Base-by-base conservation (phyloP, 2,888 invertebrate genomes). In the Tetropium fuscum region DNA sequence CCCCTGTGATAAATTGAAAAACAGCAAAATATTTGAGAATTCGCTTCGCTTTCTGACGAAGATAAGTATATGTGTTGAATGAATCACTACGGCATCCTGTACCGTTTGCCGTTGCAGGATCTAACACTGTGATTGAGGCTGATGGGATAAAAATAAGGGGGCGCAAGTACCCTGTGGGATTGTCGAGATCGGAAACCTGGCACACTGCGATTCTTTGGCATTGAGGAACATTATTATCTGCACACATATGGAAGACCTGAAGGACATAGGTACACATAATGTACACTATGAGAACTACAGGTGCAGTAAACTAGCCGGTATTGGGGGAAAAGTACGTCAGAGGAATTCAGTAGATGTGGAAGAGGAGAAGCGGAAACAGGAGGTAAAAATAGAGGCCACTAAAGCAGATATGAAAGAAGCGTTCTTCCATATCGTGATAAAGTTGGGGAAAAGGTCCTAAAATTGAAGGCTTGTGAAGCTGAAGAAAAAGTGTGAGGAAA, bases 121-220 rank as follows among this genome's bases (percentile, higher is more conserved):
- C 98, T 67, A 99, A 98, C 82, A 90, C 93, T 7, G 92, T 97
- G 59, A 91, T 97, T 60, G 98, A 98, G 82, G 85, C 89, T 61
- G 95, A 95, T 71, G 94, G 95, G 16, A 91, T 91, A 73, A 92
- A 93, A 78, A 83, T 96, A 15, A 88, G 98, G 45, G 98, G 97
- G 2, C 86, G 98, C 70, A 92, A 94, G 80, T 99, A 98, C 84
- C 98, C 98, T 1, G 99, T 98, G 98, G 99, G 98, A 60, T 95
- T 53, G 98, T 97, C 19, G 97, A 99, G 86, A 98, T 99, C 67
- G 99, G 99, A 83, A 99, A 98, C 82, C 83, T 98, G 78, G 95
- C 97, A 78, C 99, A 99, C 83, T 98, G 98, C 84, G 99, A 99
- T 84, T 99, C 99, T 83, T 89, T 98, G 73, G 97, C 98, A 19